Base-by-base conservation (phyloP, 2,888 invertebrate genomes). In the Seira ritae region DNA sequence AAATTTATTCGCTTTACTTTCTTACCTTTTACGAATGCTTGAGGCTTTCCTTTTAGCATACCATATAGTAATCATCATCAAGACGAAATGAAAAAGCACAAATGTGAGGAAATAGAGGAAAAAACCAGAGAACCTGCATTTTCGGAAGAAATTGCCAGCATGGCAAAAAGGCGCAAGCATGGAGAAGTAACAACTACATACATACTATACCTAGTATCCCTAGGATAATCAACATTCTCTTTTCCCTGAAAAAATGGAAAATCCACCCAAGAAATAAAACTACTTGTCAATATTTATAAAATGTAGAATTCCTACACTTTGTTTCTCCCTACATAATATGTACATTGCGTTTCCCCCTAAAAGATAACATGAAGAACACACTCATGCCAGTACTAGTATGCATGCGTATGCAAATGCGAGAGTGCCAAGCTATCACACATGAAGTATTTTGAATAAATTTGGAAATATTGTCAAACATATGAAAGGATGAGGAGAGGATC, bases 1-100 rank as follows among this genome's bases (percentile, higher is more conserved):
- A 73, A 73, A 62, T 70, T 55, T 55, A n/a, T 55, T 55, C 17
- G n/a, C 12, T 55, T 55, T 55, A 55, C 55, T 55, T 55, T 55
- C 55, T 55, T 55, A 55, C 55, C 55, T 55, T 55, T 55, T 55
- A 55, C 3, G 17, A 55, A 55, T 55, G 55, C 55, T 55, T 55
- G 2, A 55, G 55, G 55, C n/a, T 17, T 55, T 55, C 15, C 55
- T 55, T 31, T 31, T 55, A 55, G 15, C 55, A 55, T 55, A 55
- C 55, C 55, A 55, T 55, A 55, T 55, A 55, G 55, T 55, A 55
- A 55, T 55, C 55, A 55, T 55, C 55, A 55, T 55, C 55, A 55
- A 55, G 55, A 55, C 55, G 17, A 55, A 55, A 17, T 55, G 55
- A 55, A 55, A 55, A 55, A 55, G 55, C 55, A 55, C 31, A 31